phyloP scores from a whole-genome alignment of 2,888 invertebrate species.

The Hedya salicella region DNA sequence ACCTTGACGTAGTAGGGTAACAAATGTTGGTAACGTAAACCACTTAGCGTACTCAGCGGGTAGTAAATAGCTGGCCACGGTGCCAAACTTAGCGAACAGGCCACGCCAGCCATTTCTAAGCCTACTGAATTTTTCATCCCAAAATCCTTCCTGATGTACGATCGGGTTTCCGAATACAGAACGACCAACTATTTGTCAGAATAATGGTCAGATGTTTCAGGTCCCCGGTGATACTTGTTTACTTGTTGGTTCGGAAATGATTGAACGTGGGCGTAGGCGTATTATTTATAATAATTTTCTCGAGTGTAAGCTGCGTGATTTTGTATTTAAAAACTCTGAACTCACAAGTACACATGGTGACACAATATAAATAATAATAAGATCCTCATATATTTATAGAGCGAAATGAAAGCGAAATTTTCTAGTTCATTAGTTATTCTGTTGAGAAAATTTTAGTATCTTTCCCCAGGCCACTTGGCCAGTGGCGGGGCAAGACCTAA shows the following conservation, averaged over 20 bases:
- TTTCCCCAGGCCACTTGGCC: too few species aligned
- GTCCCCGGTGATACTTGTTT: constrained; percentile 13
- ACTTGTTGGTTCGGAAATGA: constrained; percentile 11
- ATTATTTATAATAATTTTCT: not conserved
- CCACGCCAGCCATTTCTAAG: constrained; percentile 2
- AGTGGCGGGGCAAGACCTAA: too few species aligned
- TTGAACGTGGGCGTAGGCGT: not conserved
- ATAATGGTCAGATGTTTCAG: constrained; percentile 27
- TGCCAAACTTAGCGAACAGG: constrained; percentile 21
- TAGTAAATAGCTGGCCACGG: constrained; percentile 6
- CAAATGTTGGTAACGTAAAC: not conserved
- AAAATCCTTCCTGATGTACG: constrained; percentile 39
- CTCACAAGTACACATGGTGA: too few species aligned
- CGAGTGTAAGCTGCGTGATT: not conserved
- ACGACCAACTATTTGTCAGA: constrained; percentile 32
- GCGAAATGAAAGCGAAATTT: too few species aligned
- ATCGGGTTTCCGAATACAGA: constrained; percentile 35
- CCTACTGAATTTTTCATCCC: constrained; percentile 40
- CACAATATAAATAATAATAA: too few species aligned
- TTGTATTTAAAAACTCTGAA: not conserved
- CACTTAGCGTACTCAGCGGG: not conserved
- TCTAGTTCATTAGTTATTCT: too few species aligned
- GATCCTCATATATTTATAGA: too few species aligned
- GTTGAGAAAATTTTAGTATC: too few species aligned
- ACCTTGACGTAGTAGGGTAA: too few species aligned